Percentiles rank a stretch among this genome's conserved stretches.
Evolutionary conservation across 2,113 vertebrate genomes (phyloP).

Genomic region (Tricholaema leucomelas): DNA sequence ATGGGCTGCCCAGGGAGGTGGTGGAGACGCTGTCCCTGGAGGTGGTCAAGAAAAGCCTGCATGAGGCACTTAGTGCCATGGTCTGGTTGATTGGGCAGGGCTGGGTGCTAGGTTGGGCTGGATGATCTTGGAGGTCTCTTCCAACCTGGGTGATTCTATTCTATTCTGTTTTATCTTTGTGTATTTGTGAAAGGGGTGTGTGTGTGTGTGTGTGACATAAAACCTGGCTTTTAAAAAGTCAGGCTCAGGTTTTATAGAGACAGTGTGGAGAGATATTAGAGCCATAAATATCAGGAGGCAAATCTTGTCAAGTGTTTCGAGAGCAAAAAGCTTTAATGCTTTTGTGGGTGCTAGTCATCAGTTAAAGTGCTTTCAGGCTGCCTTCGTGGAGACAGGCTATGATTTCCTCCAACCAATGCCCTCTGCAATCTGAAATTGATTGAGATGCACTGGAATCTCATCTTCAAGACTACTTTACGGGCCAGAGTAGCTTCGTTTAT

Average conservation of each 20-base stretch:
- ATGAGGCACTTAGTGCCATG: too few species aligned
- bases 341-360: slow-evolving; percentile 12
- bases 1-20: too few species aligned
- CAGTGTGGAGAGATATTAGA: not conserved
- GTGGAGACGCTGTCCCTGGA: too few species aligned
- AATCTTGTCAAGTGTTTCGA: not conserved
- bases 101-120: too few species aligned
- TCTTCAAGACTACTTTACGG: not conserved
- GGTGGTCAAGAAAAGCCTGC: too few species aligned
- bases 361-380: not conserved
- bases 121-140: too few species aligned
- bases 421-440: not conserved
- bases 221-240: not conserved
- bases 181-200: not conserved
- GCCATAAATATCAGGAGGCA: not conserved
- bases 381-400: not conserved
- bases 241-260: not conserved
- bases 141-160: too few species aligned
- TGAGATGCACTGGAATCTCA: not conserved
- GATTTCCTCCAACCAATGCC: not conserved
- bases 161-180: too few species aligned
- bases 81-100: too few species aligned
- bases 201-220: not conserved
- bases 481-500: not conserved
- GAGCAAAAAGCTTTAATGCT: slow-evolving; percentile 33